Evolutionary conservation across 1,140 invertebrate species (phyloP).

Genomic region (Pteromalus puparum): DNA sequence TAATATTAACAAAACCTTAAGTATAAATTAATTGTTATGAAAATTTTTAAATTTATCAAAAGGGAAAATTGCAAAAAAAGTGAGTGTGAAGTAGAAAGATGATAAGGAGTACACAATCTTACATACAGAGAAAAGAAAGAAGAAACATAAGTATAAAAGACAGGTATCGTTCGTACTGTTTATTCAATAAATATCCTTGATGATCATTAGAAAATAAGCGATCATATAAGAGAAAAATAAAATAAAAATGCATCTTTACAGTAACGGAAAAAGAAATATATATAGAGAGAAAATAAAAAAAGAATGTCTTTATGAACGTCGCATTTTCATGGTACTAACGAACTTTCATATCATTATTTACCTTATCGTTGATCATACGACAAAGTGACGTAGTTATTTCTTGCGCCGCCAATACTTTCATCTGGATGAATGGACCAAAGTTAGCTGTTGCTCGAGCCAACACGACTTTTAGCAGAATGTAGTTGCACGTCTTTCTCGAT

Average conservation of each 20-base stretch:
- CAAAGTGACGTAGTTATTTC: constrained; percentile 46
- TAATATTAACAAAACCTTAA: constrained; percentile 72
- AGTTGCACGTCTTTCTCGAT: constrained; percentile 26
- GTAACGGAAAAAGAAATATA: constrained; percentile 40
- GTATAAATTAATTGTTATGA: constrained; percentile 73
- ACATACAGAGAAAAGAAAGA: constrained; percentile 42
- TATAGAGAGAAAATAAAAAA: constrained; percentile 13
- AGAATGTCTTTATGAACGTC: constrained; percentile 43
- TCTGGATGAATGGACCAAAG: constrained; percentile 47
- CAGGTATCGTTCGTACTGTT: constrained; percentile 47
- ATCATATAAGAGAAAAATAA: constrained; percentile 36
- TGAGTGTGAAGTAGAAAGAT: constrained; percentile 52
- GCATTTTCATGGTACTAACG: constrained; percentile 48
- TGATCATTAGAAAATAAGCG: constrained; percentile 48
- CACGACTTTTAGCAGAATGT: constrained; percentile 45
- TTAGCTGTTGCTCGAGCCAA: constrained; percentile 45
- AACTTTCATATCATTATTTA: constrained; percentile 54
- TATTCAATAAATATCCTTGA: constrained; percentile 53
- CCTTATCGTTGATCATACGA: constrained; percentile 30
- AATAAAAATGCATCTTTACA: constrained; percentile 48
- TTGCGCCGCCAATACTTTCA: constrained; percentile 40
- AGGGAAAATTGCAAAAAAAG: constrained; percentile 67
- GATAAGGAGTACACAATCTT: constrained; percentile 56
- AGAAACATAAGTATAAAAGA: constrained; percentile 35
- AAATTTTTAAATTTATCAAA: constrained; percentile 72